Base-by-base conservation (phyloP, 2,113 vertebrate species). In the Geothlypis trichas region DNA sequence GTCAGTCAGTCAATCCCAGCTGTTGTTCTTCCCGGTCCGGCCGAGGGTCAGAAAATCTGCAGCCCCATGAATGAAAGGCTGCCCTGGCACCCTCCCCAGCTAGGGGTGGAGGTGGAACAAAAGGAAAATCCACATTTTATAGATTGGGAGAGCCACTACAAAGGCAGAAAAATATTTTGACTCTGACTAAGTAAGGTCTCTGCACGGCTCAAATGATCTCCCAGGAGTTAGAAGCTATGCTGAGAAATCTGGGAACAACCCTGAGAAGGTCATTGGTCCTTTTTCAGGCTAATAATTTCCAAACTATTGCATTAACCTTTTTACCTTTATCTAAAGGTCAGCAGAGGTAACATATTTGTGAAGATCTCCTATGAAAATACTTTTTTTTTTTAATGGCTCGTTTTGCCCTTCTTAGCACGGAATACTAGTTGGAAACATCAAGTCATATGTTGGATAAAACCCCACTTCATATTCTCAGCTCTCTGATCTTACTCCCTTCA, bases 381-480 rank as follows among this genome's bases (percentile, higher is more conserved):
- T 59, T 42, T 10, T 51, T 90, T 90, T 87, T 51, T 85, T 92
- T 62, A 86, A 88, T 91, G 90, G 82, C 65, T 97, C 44, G 2
- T 93, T 97, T 94, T 96, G 87, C 68, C 96, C 33, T 89, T 87
- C 90, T 89, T 90, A 89, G 83, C 78, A 94, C 1, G 12, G 72
- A 95, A 61, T 93, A 73, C 74, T 91, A 49, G 72, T 77, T 97
- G 97, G 98, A 98, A 98, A 97, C 84, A 96, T 89, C 97, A 62
- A 93, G 95, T 97, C 95, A 97, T 75, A 89, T 2, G 4, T 76
- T 98, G 96, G 95, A 94, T 88, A 91, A 96, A 95, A 91, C 71
- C 52, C 58, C 75, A 69, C 61, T 89, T 97, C 68, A 75, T 95
- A 96, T 91, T 87, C 77, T 93, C 91, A 97, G 55, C 74, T 73